These are phyloP conservation scores for Caenorhabditis parvicauda DNA, from an alignment of 2,888 invertebrate species.

Conservation along the genomic window DNA sequence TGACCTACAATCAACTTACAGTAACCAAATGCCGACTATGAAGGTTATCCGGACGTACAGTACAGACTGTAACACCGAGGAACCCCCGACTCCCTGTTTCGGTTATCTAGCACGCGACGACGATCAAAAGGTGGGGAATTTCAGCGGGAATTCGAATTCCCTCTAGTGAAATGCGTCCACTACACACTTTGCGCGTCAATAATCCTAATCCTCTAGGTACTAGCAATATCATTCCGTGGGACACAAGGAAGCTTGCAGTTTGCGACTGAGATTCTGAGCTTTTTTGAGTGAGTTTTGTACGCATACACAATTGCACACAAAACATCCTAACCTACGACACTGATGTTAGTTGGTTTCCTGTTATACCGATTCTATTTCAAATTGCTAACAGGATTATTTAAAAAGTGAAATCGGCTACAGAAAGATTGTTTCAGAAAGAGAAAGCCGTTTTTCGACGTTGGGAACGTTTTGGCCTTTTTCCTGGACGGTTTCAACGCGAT, in stretches of 20 bases:
- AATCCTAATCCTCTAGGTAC: too few relatives aligned
- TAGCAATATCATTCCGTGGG: slow-evolving; percentile 9
- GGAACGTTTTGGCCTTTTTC: too few relatives aligned
- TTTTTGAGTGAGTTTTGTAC: slow-evolving; percentile 14
- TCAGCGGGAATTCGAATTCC: too few relatives aligned
- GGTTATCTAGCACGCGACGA: slow-evolving; percentile 18
- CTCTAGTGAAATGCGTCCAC: too few relatives aligned
- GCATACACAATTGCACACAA: neutral
- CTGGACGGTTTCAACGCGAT: too few relatives aligned
- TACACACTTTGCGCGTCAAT: too few relatives aligned
- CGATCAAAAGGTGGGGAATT: slow-evolving; percentile 16
- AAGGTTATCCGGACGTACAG: slow-evolving; percentile 5
- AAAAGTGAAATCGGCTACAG: neutral
- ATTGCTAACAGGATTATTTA: too few relatives aligned
- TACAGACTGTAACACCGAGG: slow-evolving; percentile 7
- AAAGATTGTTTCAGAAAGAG: neutral
- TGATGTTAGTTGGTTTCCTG: too few relatives aligned
- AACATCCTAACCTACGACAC: neutral
- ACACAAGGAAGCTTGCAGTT: slow-evolving; percentile 9
- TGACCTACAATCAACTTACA: neutral
- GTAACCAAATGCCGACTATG: slow-evolving; percentile 18
- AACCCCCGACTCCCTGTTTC: slow-evolving; percentile 10
- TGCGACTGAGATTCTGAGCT: slow-evolving; percentile 7
- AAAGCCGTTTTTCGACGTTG: too few relatives aligned
- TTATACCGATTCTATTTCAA: too few relatives aligned